These are phyloP conservation scores for Oscheius sp. DNA, from an alignment of 2,888 invertebrate genomes.

Conservation along the genomic window DNA sequence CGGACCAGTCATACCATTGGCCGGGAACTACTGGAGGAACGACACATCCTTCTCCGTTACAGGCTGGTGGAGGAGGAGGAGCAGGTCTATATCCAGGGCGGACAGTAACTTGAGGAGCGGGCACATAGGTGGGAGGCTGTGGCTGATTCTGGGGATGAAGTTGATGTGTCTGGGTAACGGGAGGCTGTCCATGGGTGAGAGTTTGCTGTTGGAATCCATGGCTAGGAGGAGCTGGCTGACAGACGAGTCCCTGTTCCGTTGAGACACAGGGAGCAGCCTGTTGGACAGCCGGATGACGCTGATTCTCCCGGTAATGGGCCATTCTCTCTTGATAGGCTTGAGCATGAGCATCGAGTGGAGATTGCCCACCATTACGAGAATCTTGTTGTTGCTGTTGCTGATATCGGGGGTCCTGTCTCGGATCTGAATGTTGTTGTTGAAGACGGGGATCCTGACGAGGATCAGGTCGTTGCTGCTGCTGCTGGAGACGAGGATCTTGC, in stretches of 20 bases:
- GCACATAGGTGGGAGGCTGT: constrained; percentile 29
- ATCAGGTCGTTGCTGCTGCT: constrained; percentile 35
- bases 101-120: constrained; percentile 39
- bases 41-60: constrained; percentile 57
- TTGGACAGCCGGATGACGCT: constrained; percentile 59
- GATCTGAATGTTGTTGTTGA: constrained; percentile 27
- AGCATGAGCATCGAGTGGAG: constrained; percentile 20
- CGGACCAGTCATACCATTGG: constrained; percentile 61
- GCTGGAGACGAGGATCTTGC: constrained; percentile 40
- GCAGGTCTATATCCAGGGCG: constrained; percentile 51
- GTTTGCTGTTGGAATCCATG: constrained; percentile 45
- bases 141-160: constrained; percentile 12
- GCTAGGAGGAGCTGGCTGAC: constrained; percentile 23
- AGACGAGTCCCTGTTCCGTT: constrained; percentile 39
- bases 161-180: constrained; percentile 35
- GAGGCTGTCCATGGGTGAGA: constrained; percentile 50
- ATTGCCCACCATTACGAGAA: constrained; percentile 15
- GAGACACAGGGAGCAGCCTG: constrained; percentile 56
- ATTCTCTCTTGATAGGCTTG: constrained; percentile 34
- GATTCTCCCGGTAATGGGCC: constrained; percentile 53
- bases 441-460: constrained; percentile 2
- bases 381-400: constrained; percentile 40
- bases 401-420: constrained; percentile 13
- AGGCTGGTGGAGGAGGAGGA: constrained; percentile 59
- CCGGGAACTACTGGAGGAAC: constrained; percentile 36